These are phyloP conservation scores for Ardeotis arabs DNA, from an alignment of 2,113 vertebrate genomes.

Conservation along the genomic window DNA sequence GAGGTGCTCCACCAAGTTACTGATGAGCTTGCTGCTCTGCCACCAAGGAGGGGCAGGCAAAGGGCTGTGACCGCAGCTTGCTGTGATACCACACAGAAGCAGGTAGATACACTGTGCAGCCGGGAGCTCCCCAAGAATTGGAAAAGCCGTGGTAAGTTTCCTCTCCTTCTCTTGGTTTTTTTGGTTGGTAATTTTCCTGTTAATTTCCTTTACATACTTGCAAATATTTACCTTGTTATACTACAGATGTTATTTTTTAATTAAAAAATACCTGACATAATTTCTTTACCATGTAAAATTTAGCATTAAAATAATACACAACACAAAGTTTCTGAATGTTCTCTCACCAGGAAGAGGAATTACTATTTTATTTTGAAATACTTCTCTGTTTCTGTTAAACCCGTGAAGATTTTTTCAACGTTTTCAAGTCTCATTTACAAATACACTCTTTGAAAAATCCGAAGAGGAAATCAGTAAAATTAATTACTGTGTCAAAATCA, in stretches of 20 bases:
- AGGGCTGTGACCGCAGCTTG: neutral
- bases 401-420: neutral
- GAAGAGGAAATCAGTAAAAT: slow-evolving; percentile 7
- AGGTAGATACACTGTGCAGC: neutral
- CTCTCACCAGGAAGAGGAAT: neutral
- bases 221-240: neutral
- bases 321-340: neutral
- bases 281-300: neutral
- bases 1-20: neutral
- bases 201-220: neutral
- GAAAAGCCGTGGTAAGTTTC: neutral
- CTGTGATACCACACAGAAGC: neutral
- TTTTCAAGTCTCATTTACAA: neutral
- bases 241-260: neutral
- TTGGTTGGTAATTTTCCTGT: neutral
- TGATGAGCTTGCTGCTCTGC: neutral
- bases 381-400: neutral
- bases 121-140: neutral
- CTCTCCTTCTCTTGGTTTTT: neutral
- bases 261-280: neutral
- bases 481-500: neutral
- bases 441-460: neutral
- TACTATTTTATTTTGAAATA: neutral
- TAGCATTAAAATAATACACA: neutral
- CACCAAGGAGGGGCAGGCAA: neutral